phyloP scores from a whole-genome alignment of 2,113 vertebrate genomes.

The Larimichthys polyactis region DNA sequence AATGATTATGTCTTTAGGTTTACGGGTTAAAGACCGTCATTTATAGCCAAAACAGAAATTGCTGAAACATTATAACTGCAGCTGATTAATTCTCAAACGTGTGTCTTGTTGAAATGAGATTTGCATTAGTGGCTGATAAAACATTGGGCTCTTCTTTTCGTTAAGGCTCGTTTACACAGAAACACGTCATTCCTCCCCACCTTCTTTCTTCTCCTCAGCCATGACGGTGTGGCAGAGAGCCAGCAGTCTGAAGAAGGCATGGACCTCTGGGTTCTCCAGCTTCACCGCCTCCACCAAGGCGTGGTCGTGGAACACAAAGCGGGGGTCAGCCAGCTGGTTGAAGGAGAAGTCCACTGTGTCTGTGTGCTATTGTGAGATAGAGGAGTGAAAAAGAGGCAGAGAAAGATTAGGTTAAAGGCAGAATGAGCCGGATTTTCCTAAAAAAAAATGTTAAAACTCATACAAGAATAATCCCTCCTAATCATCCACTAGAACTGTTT shows the following conservation, averaged over 20 bases:
- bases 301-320: conserved; percentile 92
- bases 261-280: conserved; percentile 80
- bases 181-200: conserved; percentile 67
- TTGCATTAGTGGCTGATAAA: background rate
- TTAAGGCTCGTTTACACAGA: background rate
- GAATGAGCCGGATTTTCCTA: no score
- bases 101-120: background rate
- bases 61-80: background rate
- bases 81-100: background rate
- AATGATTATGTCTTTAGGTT: no score
- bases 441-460: no score
- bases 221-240: conserved; percentile 96
- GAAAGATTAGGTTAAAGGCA: background rate
- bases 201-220: conserved; percentile 92
- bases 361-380: conserved; percentile 81
- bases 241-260: conserved; percentile 92
- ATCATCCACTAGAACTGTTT: no score
- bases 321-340: conserved; percentile 89
- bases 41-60: background rate
- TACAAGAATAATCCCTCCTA: no score
- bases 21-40: no score
- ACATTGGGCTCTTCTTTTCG: background rate
- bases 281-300: conserved; percentile 91
- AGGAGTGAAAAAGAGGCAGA: background rate
- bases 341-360: conserved; percentile 92